Evolutionary conservation across 2,888 invertebrate genomes (phyloP).

Genomic region (Harpalus rufipes): DNA sequence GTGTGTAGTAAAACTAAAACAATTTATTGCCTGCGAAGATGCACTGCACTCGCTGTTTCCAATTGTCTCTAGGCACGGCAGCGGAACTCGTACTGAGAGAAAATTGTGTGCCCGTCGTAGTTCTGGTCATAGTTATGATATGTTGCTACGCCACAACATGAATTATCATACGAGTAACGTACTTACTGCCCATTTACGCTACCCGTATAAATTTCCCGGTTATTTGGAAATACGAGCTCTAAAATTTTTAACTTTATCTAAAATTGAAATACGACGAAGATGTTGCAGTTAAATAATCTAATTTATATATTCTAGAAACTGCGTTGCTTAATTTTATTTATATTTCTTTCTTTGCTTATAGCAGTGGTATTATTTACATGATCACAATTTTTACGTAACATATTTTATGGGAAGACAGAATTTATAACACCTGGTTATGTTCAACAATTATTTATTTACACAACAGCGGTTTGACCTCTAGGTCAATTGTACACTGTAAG

Average conservation of each 20-base stretch:
- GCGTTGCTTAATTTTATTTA: no score
- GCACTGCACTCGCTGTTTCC: conserved; percentile 60
- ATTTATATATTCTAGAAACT: no score
- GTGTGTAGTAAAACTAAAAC: conserved; percentile 9
- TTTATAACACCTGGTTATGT: no score
- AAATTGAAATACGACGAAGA: background rate
- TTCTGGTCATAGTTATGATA: conserved; percentile 17
- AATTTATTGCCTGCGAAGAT: conserved; percentile 47
- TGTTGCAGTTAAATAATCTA: no score
- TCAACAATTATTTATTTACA: no score
- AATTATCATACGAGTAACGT: conserved; percentile 57
- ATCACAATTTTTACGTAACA: no score
- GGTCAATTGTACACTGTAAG: no score
- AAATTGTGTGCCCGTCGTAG: conserved; percentile 17
- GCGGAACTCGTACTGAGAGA: conserved; percentile 16
- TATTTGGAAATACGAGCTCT: conserved; percentile 5
- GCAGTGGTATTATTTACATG: no score
- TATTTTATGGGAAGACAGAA: no score
- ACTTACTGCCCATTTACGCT: conserved; percentile 50
- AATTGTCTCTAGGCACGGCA: conserved; percentile 64
- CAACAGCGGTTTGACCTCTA: no score
- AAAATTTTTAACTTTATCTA: conserved; percentile 7
- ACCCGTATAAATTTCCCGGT: conserved; percentile 26
- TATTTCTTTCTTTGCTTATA: no score
- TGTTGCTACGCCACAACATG: conserved; percentile 22